Evolutionary conservation across 2,113 vertebrate species (phyloP), one percentile per base, ranked within the genome.

Genomic region (Emydocephalus ijimae): DNA sequence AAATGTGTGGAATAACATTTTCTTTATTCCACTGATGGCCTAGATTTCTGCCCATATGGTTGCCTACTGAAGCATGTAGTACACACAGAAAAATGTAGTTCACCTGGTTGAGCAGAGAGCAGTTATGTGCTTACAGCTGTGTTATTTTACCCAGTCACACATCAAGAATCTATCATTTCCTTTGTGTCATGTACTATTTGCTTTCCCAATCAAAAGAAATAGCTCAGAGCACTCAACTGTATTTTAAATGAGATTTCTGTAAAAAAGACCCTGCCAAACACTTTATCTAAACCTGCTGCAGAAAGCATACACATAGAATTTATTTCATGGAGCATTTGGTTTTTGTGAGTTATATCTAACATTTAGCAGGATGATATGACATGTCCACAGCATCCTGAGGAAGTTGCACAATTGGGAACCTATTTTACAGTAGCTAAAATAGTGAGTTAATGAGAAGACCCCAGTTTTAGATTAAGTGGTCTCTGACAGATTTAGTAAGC

Each of bases 261-360:
- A 94, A 94, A 91, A 94, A 90, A 94, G 93, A 94, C 94, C 87
- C 10, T 0, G 88, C 94, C 94, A 96, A 92, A 59, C 57, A 4
- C 57, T 97, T 96, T 91, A 91, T 94, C 95, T 93, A 88, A 90
- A 95, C 64, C 88, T 96, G 92, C 93, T 95, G 55, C 94, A 95
- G 93, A 97, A 39, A 94, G 95, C 92, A 91, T 24, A 86, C 8
- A 57, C 74, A 61, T 88, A 23, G 7, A 3, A 74, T 96, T 95
- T 95, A 93, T 90, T 88, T 95, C 93, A 48, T 94, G 94, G 61
- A 20, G 5, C 43, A 0, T 89, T 91, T 89, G 39, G 92, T 90
- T 89, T 94, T 96, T 97, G 96, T 92, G 96, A 97, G 91, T 94
- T 96, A 93, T 96, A 95, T 92, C 94, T 92, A 3, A 94, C 0